Conservation (phyloP, 2,113 vertebrate species). For the Hypomesus transpacificus region DNA sequence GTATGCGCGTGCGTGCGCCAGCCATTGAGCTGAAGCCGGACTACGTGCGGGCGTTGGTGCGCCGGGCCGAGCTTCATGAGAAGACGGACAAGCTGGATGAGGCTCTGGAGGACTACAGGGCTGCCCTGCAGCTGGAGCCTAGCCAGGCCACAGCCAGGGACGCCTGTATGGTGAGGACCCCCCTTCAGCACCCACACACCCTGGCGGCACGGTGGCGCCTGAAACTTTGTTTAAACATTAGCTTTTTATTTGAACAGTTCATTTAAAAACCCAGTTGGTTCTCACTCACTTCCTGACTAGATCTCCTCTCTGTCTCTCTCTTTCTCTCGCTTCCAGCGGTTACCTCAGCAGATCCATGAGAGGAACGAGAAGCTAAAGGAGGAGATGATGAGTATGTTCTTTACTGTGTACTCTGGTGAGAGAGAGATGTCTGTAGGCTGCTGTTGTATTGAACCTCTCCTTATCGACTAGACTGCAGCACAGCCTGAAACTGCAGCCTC, state of each 20-base stretch:
- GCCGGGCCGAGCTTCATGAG: constrained; percentile 91
- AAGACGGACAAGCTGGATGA: constrained; percentile 93
- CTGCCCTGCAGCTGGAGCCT: constrained; percentile 82
- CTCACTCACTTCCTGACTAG: too few species aligned
- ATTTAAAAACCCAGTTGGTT: too few species aligned
- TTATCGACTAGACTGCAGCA: too few species aligned
- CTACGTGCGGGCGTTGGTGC: constrained; percentile 84
- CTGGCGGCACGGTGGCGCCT: too few species aligned
- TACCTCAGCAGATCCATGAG: constrained; percentile 91
- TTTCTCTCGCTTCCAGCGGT: constrained; percentile 72
- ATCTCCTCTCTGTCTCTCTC: too few species aligned
- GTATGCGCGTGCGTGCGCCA: constrained; percentile 44
- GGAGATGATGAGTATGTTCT: constrained; percentile 90
- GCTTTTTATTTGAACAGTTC: too few species aligned
- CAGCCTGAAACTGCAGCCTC: too few species aligned
- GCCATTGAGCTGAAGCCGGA: constrained; percentile 83
- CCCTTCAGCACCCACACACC: not conserved
- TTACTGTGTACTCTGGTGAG: not conserved
- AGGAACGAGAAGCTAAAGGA: constrained; percentile 93
- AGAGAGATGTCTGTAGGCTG: too few species aligned
- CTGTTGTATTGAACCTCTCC: too few species aligned
- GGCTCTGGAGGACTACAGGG: constrained; percentile 91
- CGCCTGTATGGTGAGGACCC: constrained; percentile 81
- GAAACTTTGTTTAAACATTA: too few species aligned
- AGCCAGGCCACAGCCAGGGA: constrained; percentile 77